Conservation (phyloP, 2,797 vertebrate species). For the Peromyscus aztecus region DNA sequence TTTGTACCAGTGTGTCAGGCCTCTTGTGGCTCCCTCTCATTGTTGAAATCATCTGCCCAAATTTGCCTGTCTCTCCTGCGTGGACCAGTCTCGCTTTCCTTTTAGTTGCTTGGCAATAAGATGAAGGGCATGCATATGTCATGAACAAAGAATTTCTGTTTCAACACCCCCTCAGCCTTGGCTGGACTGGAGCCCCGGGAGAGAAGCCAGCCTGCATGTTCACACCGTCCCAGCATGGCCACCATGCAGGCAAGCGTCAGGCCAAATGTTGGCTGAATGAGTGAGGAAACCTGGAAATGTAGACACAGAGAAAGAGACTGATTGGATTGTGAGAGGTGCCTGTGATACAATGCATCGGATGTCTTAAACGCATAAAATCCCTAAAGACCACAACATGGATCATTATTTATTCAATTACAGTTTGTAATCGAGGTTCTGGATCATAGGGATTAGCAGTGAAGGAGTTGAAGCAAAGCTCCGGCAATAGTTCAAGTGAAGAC, state of each 20-base stretch:
- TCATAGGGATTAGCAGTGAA: background rate
- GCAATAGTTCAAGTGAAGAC: background rate
- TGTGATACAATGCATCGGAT: background rate
- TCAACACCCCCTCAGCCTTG: background rate
- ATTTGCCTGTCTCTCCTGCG: background rate
- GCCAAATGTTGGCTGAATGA: background rate
- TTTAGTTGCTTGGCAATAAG: background rate
- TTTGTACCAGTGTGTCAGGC: background rate
- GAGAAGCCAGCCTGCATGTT: background rate
- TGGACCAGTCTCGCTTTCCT: background rate
- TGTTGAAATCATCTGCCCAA: background rate
- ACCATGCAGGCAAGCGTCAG: background rate
- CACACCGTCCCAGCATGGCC: background rate
- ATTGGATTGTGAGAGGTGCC: background rate
- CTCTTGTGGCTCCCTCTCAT: background rate
- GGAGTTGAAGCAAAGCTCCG: background rate
- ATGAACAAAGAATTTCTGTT: constrained; percentile 25
- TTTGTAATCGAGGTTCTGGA: background rate
- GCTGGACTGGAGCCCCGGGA: background rate
- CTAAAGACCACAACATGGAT: background rate
- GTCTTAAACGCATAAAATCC: background rate
- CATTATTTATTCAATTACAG: background rate
- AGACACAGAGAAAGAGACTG: background rate
- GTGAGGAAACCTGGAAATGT: background rate
- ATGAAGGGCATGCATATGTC: background rate